Conservation (phyloP, 2,888 invertebrate species). For the Cosmorhoe ocellata region DNA sequence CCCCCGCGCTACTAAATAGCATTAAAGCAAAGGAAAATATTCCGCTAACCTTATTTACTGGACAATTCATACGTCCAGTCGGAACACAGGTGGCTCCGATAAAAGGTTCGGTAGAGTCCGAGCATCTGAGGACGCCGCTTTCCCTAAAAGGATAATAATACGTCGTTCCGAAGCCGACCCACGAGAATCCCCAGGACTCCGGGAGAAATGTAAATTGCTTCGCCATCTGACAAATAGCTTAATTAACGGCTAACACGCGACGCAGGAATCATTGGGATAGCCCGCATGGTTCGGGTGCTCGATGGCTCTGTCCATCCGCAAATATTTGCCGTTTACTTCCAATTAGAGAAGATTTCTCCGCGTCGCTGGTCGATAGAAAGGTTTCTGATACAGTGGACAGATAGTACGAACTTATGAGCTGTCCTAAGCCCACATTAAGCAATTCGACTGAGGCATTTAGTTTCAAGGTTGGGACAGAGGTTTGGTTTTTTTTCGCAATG, state of each 20-base stretch:
- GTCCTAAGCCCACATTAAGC: constrained; percentile 66
- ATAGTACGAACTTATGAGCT: constrained; percentile 59
- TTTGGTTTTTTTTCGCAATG: constrained; percentile 76
- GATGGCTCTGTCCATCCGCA: constrained; percentile 34
- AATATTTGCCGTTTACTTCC: constrained; percentile 30
- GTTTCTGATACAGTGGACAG: constrained; percentile 62
- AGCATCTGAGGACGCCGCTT: constrained; percentile 71
- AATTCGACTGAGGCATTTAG: constrained; percentile 74
- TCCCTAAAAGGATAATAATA: constrained; percentile 83
- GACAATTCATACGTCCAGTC: constrained; percentile 79
- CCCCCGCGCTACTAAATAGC: constrained; percentile 70
- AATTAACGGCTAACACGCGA: constrained; percentile 78
- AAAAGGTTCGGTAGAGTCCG: constrained; percentile 71
- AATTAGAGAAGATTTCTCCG: constrained; percentile 28
- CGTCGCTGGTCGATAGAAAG: constrained; percentile 38
- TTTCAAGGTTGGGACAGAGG: constrained; percentile 74
- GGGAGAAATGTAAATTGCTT: constrained; percentile 78
- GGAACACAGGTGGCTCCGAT: constrained; percentile 80
- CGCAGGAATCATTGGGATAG: constrained; percentile 68
- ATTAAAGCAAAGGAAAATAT: constrained; percentile 70
- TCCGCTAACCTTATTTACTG: constrained; percentile 79
- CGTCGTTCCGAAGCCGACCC: constrained; percentile 72
- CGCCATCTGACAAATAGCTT: constrained; percentile 80
- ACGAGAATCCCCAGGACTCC: constrained; percentile 63
- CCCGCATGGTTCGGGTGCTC: constrained; percentile 51